Evolutionary conservation across 2,113 vertebrate species (phyloP).

Genomic region (Typhlomys cinereus): DNA sequence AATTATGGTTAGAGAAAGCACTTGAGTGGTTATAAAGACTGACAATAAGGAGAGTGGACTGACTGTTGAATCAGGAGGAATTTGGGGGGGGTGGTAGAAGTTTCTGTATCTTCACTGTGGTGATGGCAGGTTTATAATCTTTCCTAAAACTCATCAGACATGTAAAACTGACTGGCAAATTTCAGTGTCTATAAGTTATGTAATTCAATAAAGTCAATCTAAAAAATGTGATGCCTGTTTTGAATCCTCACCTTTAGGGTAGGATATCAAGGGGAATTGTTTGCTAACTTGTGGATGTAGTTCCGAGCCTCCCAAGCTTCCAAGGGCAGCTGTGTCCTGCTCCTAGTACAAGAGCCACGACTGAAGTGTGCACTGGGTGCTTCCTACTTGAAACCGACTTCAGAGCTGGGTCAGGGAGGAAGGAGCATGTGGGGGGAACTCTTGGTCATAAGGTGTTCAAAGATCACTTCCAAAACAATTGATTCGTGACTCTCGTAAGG

Average conservation of each 20-base stretch:
- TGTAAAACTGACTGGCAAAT: background rate
- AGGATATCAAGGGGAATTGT: background rate
- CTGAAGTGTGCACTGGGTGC: background rate
- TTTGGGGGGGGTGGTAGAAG: rapidly evolving
- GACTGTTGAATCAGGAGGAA: background rate
- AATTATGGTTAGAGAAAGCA: background rate
- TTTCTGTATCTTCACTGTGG: background rate
- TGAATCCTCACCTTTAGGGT: background rate
- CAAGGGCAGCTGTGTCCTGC: background rate
- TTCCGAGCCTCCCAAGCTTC: background rate
- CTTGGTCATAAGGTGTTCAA: background rate
- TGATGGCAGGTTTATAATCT: no score
- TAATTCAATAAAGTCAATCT: background rate
- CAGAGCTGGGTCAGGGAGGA: background rate
- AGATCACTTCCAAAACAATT: background rate
- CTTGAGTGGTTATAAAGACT: background rate
- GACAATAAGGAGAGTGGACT: background rate
- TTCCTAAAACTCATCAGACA: background rate
- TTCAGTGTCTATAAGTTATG: background rate
- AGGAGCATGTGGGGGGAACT: background rate
- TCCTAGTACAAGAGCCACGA: background rate
- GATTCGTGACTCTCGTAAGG: background rate
- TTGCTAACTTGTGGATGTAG: background rate
- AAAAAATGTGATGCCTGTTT: background rate
- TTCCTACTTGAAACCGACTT: background rate